These are phyloP conservation scores for Poecilia wingei DNA, from an alignment of 2,797 vertebrate species.

Conservation along the genomic window DNA sequence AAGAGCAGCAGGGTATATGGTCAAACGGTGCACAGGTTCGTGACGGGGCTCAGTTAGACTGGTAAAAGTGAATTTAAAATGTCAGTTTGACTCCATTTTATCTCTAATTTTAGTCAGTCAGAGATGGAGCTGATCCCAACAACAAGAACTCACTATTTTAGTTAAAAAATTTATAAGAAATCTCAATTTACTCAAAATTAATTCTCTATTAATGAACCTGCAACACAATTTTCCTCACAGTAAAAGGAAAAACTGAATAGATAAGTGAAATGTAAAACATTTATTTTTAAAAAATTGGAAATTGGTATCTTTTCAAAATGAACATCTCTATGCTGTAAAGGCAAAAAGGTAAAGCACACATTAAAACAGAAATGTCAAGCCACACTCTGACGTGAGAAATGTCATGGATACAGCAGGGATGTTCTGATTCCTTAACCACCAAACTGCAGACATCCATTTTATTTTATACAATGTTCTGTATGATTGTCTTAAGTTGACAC, in stretches of 20 bases:
- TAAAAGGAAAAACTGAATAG: neutral
- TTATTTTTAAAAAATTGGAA: neutral
- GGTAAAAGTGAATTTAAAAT: constrained; percentile 11
- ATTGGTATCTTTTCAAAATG: neutral
- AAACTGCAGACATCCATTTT: constrained; percentile 4
- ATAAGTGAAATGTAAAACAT: neutral
- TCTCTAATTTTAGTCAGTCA: neutral
- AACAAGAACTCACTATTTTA: neutral
- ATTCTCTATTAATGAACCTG: neutral
- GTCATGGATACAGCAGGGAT: neutral
- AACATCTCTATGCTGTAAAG: neutral
- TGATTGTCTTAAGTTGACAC: constrained; percentile 32
- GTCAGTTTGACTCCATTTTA: neutral
- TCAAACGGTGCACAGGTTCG: constrained; percentile 26
- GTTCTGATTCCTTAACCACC: constrained; percentile 7
- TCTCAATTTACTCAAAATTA: neutral
- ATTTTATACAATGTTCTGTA: constrained; percentile 17
- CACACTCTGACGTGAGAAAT: neutral
- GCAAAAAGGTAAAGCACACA: neutral
- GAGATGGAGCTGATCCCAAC: neutral
- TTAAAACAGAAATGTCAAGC: neutral
- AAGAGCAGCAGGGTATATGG: constrained; percentile 27
- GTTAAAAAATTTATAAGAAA: neutral
- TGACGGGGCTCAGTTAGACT: constrained; percentile 7
- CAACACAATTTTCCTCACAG: neutral